A percentile compares a stretch with the other conserved stretches of the same genome.
phyloP scores from a whole-genome alignment of 2,113 vertebrate genomes.

The Oreocharis arfaki region DNA sequence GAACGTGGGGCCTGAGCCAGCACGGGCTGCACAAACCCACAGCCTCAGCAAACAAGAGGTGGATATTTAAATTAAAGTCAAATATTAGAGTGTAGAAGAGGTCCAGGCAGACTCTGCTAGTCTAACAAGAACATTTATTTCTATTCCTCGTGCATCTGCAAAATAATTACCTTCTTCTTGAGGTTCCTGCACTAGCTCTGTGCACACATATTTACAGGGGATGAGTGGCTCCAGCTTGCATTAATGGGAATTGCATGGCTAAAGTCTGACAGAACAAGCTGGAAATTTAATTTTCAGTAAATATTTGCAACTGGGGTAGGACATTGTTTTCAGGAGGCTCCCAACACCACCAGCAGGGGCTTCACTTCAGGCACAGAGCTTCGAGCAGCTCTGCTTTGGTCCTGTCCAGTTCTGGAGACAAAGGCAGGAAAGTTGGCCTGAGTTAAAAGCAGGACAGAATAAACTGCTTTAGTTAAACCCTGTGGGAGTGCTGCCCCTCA shows the following conservation, averaged over 20 bases:
- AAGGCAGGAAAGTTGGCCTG: neutral
- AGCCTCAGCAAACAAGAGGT: neutral
- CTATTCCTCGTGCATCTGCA: conserved; percentile 18
- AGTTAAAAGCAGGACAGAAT: neutral
- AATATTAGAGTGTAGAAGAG: conserved; percentile 14
- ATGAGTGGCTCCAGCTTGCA: neutral
- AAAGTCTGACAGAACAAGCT: neutral
- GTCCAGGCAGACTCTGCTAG: neutral
- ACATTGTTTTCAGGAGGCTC: neutral
- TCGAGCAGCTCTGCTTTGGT: neutral
- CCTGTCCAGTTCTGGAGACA: neutral
- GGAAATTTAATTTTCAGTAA: neutral
- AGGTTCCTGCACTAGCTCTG: neutral
- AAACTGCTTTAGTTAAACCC: neutral
- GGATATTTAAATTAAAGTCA: conserved; percentile 50
- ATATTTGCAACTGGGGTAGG: neutral
- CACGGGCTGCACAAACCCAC: neutral
- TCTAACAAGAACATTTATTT: conserved; percentile 45
- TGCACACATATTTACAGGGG: neutral
- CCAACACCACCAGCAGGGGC: neutral
- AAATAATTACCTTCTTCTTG: neutral
- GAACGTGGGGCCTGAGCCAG: neutral
- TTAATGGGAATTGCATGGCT: neutral
- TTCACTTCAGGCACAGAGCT: neutral
- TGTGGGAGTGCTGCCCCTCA: neutral